A percentile compares a stretch with the other conserved stretches of the same genome.
Conservation (phyloP, 2,888 invertebrate genomes). For the Creontiades dilutus region DNA sequence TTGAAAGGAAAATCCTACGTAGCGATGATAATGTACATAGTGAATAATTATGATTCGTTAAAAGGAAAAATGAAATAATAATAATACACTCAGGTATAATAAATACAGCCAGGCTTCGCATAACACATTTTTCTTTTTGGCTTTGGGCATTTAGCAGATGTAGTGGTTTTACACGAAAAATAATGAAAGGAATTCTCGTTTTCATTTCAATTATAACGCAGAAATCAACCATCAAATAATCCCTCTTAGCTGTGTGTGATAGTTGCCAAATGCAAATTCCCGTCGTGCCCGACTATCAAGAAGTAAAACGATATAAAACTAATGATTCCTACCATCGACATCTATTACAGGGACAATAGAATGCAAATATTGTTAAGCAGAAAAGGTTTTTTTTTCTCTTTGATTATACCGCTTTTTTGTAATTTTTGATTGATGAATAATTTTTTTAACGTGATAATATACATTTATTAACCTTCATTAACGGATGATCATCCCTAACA, state of each 20-base stretch:
- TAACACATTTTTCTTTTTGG: conserved; percentile 6
- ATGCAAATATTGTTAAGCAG: conserved; percentile 49
- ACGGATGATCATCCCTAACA: conserved; percentile 39
- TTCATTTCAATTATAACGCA: neutral
- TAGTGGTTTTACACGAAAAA: neutral
- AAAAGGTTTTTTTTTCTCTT: conserved; percentile 23
- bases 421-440: conserved; percentile 39
- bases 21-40: conserved; percentile 47
- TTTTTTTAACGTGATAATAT: conserved; percentile 50
- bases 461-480: conserved; percentile 33
- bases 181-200: neutral
- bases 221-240: no score
- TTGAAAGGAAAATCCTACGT: conserved; percentile 12
- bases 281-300: neutral
- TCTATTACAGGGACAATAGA: conserved; percentile 53
- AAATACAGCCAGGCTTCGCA: conserved; percentile 37
- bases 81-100: neutral
- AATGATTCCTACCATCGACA: conserved; percentile 42
- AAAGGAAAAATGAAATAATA: neutral
- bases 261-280: neutral
- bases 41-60: conserved; percentile 10
- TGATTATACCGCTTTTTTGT: conserved; percentile 20
- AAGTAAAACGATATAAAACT: conserved; percentile 31
- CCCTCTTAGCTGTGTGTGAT: no score
- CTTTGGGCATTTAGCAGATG: conserved; percentile 7